A percentile compares a stretch with the other conserved stretches of the same genome.
Conservation (phyloP, 2,888 invertebrate genomes). For the Cheilosia vernalis region DNA sequence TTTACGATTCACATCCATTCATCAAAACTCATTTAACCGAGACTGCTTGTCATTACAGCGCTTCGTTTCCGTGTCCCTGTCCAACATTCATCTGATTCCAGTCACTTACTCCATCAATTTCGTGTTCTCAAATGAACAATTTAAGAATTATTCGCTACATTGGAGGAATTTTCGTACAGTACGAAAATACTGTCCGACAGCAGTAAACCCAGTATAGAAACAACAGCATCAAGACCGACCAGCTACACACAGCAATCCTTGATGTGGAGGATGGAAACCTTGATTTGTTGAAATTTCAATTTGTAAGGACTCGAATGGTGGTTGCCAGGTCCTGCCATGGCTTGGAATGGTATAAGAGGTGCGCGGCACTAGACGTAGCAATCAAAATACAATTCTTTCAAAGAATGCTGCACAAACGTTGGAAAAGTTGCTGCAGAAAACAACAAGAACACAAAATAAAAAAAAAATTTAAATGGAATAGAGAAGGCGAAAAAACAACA, state of each 20-base stretch:
- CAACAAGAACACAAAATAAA: neutral
- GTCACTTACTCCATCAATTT: conserved; percentile 58
- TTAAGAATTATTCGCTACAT: conserved; percentile 66
- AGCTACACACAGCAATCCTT: conserved; percentile 19
- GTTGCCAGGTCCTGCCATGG: conserved; percentile 1
- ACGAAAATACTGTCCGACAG: conserved; percentile 18
- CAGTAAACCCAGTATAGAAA: neutral
- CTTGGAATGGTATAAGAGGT: neutral
- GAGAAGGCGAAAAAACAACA: conserved; percentile 27
- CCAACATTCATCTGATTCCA: conserved; percentile 19
- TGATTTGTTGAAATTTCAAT: conserved; percentile 71
- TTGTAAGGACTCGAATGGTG: conserved; percentile 53
- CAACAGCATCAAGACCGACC: conserved; percentile 12
- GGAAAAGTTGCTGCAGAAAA: conserved; percentile 41
- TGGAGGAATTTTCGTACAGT: conserved; percentile 33
- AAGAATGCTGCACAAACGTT: conserved; percentile 49
- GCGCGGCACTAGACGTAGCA: conserved; percentile 45
- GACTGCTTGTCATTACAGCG: neutral
- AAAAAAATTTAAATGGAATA: neutral
- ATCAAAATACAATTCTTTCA: conserved; percentile 64
- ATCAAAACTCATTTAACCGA: neutral
- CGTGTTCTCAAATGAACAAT: conserved; percentile 62
- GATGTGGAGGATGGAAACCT: conserved; percentile 54
- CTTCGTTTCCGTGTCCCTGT: neutral
- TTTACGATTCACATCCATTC: conserved; percentile 1